Conservation (phyloP, 2,113 vertebrate genomes). For the Myotis lucifugus region DNA sequence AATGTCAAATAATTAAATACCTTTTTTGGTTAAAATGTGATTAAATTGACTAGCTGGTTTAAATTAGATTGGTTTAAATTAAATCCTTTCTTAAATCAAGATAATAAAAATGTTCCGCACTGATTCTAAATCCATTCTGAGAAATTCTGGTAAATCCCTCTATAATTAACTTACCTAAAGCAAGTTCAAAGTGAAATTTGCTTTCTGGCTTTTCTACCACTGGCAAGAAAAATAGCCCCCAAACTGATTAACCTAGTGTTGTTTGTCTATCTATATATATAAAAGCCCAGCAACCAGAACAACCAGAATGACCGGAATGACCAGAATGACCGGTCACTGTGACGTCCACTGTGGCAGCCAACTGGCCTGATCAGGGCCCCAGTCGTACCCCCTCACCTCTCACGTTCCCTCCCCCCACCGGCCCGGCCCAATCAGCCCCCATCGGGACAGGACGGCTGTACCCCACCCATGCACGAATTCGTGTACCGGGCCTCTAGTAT, state of each 20-base stretch:
- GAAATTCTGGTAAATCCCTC: constrained; percentile 53
- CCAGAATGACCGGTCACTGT: too few relatives aligned
- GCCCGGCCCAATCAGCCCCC: too few relatives aligned
- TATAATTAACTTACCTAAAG: constrained; percentile 65
- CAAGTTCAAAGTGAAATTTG: constrained; percentile 54
- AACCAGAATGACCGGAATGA: too few relatives aligned
- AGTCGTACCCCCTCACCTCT: too few relatives aligned
- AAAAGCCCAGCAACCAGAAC: too few relatives aligned
- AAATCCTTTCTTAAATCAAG: constrained; percentile 59
- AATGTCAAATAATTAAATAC: constrained; percentile 19
- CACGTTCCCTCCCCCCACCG: too few relatives aligned
- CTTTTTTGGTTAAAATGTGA: constrained; percentile 45
- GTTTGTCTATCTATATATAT: not conserved
- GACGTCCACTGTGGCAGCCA: too few relatives aligned
- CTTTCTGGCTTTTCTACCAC: not conserved
- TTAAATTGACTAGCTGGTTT: constrained; percentile 46
- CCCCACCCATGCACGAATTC: too few relatives aligned
- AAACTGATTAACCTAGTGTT: not conserved
- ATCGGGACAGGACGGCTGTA: too few relatives aligned
- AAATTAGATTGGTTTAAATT: constrained; percentile 50
- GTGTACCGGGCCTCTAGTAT: not conserved
- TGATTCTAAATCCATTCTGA: constrained; percentile 56
- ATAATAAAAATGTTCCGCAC: constrained; percentile 58
- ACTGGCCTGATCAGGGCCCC: too few relatives aligned
- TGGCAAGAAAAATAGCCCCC: not conserved